phyloP scores from a whole-genome alignment of 1,140 invertebrate genomes.

The Philotrypesis tridentata region DNA sequence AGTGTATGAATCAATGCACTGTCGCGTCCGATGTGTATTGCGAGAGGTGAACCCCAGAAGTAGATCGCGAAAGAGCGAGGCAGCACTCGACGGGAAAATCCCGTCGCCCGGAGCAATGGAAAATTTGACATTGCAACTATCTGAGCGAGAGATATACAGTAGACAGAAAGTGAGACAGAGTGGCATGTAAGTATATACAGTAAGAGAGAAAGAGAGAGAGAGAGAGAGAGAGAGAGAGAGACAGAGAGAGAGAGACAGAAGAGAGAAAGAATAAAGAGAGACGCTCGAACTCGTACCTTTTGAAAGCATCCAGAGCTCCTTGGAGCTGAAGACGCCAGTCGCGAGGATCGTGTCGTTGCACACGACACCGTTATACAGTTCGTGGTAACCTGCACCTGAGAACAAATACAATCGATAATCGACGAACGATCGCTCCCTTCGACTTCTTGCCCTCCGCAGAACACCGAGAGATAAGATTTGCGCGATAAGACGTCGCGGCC shows the following conservation, averaged over 20 bases:
- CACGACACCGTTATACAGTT: slow-evolving; percentile 97
- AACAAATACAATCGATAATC: slow-evolving; percentile 68
- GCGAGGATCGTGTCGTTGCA: slow-evolving; percentile 99
- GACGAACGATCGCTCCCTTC: slow-evolving; percentile 45
- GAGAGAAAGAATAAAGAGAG: slow-evolving; percentile 23
- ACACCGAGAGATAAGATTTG: slow-evolving; percentile 19
- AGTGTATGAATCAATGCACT: not conserved
- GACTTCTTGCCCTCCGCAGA: not conserved
- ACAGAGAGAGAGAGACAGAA: slow-evolving; percentile 12
- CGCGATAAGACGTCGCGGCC: slow-evolving; percentile 27
- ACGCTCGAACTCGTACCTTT: slow-evolving; percentile 82
- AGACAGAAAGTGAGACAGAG: slow-evolving; percentile 3
- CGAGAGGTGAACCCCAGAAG: not conserved
- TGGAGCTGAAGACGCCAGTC: slow-evolving; percentile 98
- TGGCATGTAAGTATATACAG: slow-evolving; percentile 30
- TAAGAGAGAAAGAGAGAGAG: slow-evolving; percentile 29
- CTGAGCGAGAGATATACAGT: slow-evolving; percentile 5
- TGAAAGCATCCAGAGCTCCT: slow-evolving; percentile 96
- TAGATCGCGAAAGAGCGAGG: not conserved
- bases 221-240: slow-evolving; percentile 10
- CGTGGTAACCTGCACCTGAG: slow-evolving; percentile 91
- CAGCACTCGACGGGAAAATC: not conserved
- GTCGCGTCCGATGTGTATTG: not conserved
- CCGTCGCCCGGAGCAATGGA: not conserved
- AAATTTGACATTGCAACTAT: not conserved